Percentiles rank a stretch among this genome's conserved stretches.
Evolutionary conservation across 2,113 vertebrate genomes (phyloP).

Genomic region (Dasypus novemcinctus): DNA sequence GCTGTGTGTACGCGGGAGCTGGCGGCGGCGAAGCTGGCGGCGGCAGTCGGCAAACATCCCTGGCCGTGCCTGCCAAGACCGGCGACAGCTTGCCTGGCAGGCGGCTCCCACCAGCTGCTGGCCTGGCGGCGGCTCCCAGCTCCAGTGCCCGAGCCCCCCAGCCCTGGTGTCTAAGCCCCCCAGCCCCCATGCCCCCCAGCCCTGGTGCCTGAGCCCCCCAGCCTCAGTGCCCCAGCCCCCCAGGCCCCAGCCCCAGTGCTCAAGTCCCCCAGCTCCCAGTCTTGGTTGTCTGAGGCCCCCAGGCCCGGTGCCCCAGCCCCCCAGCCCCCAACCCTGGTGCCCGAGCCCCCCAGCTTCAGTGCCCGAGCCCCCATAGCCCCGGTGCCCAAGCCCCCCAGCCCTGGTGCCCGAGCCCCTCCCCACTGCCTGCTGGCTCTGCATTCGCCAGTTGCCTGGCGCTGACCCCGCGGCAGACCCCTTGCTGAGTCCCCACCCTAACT

Average conservation of each 20-base stretch:
- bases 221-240: no score
- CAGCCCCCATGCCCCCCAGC: no score
- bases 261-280: no score
- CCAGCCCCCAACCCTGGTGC: no score
- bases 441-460: neutral
- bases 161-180: no score
- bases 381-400: neutral
- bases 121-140: neutral
- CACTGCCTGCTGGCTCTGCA: accelerated
- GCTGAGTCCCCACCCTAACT: neutral
- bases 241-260: no score
- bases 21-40: constrained; percentile 62
- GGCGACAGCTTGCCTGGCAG: constrained; percentile 66
- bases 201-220: no score
- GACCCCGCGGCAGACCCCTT: accelerated
- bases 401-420: neutral
- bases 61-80: constrained; percentile 63
- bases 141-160: accelerated
- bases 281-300: no score
- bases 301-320: accelerated
- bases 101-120: constrained; percentile 51
- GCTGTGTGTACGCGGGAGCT: neutral
- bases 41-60: constrained; percentile 73
- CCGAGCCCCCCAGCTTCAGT: accelerated
- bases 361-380: no score